These are phyloP conservation scores for Drosophila prosaltans DNA, from an alignment of 1,140 invertebrate species.

Conservation along the genomic window DNA sequence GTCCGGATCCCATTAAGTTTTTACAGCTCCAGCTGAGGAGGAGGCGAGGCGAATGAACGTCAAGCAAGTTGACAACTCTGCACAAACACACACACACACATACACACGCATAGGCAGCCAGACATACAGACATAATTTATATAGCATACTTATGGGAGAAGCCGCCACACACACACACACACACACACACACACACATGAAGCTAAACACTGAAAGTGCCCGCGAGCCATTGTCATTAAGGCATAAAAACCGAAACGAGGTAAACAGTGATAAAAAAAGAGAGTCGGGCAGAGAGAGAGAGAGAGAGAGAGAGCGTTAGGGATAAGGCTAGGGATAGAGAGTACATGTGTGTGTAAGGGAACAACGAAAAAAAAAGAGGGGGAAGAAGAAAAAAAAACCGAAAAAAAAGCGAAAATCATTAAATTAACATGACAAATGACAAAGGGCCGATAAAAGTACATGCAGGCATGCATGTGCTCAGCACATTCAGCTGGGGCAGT, in stretches of 20 bases:
- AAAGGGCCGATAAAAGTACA: slow-evolving; percentile 63
- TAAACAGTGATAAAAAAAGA: neutral
- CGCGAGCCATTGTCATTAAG: slow-evolving; percentile 33
- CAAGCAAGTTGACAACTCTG: slow-evolving; percentile 49
- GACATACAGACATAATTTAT: slow-evolving; percentile 44
- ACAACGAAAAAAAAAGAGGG: slow-evolving; percentile 6
- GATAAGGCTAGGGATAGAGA: neutral
- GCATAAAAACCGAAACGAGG: slow-evolving; percentile 47
- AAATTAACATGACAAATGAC: slow-evolving; percentile 78
- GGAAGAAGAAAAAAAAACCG: neutral
- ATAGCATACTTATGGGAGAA: slow-evolving; percentile 28
- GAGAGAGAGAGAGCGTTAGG: neutral
- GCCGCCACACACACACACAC: neutral
- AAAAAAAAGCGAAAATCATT: slow-evolving; percentile 57
- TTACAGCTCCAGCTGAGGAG: slow-evolving; percentile 16
- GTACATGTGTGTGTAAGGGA: too few relatives aligned
- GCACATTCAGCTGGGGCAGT: slow-evolving; percentile 3
- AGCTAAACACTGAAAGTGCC: slow-evolving; percentile 7
- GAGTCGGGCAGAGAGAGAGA: neutral
- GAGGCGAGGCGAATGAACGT: slow-evolving; percentile 14
- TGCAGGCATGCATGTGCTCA: slow-evolving; percentile 51
- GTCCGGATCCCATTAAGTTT: slow-evolving; percentile 18
- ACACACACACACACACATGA: neutral
- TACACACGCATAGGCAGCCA: neutral
- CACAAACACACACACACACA: slow-evolving; percentile 35